A percentile compares a stretch with the other conserved stretches of the same genome.
phyloP scores from a whole-genome alignment of 1,140 invertebrate genomes.

The Drosophila obscura region DNA sequence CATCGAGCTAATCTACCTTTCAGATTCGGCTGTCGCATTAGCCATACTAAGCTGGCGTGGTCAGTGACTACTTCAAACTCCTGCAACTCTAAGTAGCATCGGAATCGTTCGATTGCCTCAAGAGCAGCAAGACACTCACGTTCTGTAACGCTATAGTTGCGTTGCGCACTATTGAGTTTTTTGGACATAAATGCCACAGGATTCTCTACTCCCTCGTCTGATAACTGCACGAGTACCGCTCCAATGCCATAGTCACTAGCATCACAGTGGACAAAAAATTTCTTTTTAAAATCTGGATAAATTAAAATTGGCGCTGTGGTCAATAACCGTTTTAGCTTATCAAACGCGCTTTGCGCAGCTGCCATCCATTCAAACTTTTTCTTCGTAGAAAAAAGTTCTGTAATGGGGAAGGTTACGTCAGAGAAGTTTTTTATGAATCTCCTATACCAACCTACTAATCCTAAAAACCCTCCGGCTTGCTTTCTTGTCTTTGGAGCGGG shows the following conservation, averaged over 20 bases:
- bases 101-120: constrained; percentile 14
- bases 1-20: constrained; percentile 5
- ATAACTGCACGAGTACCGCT: constrained; percentile 3
- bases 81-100: constrained; percentile 16
- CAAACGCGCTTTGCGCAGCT: background rate
- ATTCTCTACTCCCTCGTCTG: background rate
- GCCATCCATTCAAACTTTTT: constrained; percentile 6
- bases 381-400: background rate
- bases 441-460: constrained; percentile 70
- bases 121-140: constrained; percentile 17
- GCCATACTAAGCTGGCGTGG: constrained; percentile 9
- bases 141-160: constrained; percentile 11
- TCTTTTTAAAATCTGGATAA: constrained; percentile 14
- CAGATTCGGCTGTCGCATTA: constrained; percentile 15
- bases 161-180: constrained; percentile 10
- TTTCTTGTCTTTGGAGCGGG: no score
- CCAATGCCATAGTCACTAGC: constrained; percentile 8
- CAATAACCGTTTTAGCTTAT: background rate
- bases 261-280: constrained; percentile 27
- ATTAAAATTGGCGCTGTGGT: constrained; percentile 5
- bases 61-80: constrained; percentile 22
- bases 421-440: constrained; percentile 80
- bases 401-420: constrained; percentile 6
- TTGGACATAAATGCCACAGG: constrained; percentile 9
- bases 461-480: constrained; percentile 62